A percentile compares a stretch with the other conserved stretches of the same genome.
phyloP scores from a whole-genome alignment of 2,888 invertebrate genomes.

The Octodonta nipae region DNA sequence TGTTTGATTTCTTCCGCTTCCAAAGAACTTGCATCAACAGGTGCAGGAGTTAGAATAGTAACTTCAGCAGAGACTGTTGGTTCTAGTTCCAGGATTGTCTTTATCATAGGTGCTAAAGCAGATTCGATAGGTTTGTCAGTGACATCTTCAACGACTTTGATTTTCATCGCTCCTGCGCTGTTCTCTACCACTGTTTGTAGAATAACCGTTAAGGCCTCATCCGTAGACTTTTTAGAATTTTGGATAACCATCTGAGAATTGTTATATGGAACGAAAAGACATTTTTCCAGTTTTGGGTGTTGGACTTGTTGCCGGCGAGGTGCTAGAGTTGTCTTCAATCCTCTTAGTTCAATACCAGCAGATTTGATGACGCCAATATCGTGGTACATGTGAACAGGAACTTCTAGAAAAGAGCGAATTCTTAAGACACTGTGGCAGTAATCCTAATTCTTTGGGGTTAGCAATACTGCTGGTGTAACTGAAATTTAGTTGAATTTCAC shows the following conservation, averaged over 20 bases:
- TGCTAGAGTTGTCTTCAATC: slow-evolving; percentile 82
- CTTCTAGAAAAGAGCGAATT: slow-evolving; percentile 21
- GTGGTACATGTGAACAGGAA: slow-evolving; percentile 57
- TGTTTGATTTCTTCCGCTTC: slow-evolving; percentile 51
- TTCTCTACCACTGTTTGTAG: slow-evolving; percentile 72
- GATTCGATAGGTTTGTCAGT: slow-evolving; percentile 51
- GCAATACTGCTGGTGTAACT: no score
- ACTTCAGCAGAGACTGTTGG: slow-evolving; percentile 41
- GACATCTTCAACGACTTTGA: slow-evolving; percentile 62
- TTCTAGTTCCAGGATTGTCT: slow-evolving; percentile 56
- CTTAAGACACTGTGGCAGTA: no score
- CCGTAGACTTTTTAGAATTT: slow-evolving; percentile 46
- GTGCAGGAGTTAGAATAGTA: slow-evolving; percentile 35
- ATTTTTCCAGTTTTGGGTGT: slow-evolving; percentile 72
- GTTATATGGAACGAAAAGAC: slow-evolving; percentile 65
- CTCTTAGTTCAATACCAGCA: slow-evolving; percentile 78
- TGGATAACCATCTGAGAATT: slow-evolving; percentile 42
- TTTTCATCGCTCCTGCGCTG: slow-evolving; percentile 47
- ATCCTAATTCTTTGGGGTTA: no score
- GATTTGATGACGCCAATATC: slow-evolving; percentile 60
- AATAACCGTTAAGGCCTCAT: slow-evolving; percentile 52
- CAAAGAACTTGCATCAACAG: slow-evolving; percentile 41
- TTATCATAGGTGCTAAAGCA: slow-evolving; percentile 46
- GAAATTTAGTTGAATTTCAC: no score
- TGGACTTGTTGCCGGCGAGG: slow-evolving; percentile 69